phyloP scores from a whole-genome alignment of 2,888 invertebrate species.

The Apocheima hispidaria region DNA sequence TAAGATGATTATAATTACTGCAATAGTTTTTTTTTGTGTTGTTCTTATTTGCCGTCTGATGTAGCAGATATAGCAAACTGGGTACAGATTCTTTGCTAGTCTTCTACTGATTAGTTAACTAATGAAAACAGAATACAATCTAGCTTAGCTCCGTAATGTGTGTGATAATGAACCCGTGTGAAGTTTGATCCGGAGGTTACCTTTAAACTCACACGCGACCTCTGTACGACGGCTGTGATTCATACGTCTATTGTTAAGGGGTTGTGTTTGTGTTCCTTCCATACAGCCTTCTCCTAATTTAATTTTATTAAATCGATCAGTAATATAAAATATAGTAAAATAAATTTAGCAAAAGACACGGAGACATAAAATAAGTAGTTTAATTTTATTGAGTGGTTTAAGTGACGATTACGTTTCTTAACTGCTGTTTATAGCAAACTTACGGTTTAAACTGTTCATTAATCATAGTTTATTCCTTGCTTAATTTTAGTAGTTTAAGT shows the following conservation, averaged over 20 bases:
- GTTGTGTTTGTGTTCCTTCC: background rate
- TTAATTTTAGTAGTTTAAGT: background rate
- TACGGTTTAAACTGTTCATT: background rate
- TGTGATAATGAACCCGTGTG: constrained; percentile 17
- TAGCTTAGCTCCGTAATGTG: background rate
- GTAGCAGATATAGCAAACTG: too few relatives aligned
- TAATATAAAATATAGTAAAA: too few relatives aligned
- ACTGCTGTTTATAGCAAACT: constrained; percentile 20
- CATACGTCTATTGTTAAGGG: constrained; percentile 51
- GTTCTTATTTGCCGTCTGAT: too few relatives aligned
- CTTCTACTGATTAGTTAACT: background rate
- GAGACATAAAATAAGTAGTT: constrained; percentile 8
- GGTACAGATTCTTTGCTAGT: background rate
- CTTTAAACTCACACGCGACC: constrained; percentile 52
- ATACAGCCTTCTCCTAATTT: background rate
- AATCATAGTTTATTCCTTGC: background rate
- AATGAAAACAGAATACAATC: background rate
- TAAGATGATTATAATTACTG: too few relatives aligned
- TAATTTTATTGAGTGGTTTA: constrained; percentile 17
- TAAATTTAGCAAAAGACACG: background rate
- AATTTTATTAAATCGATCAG: too few relatives aligned
- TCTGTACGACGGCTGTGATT: constrained; percentile 49
- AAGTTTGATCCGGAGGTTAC: constrained; percentile 49
- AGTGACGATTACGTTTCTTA: constrained; percentile 20
- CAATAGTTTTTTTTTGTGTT: too few relatives aligned